These are phyloP conservation scores for Solenopsis fugax DNA, from an alignment of 1,140 invertebrate genomes.

Conservation along the genomic window DNA sequence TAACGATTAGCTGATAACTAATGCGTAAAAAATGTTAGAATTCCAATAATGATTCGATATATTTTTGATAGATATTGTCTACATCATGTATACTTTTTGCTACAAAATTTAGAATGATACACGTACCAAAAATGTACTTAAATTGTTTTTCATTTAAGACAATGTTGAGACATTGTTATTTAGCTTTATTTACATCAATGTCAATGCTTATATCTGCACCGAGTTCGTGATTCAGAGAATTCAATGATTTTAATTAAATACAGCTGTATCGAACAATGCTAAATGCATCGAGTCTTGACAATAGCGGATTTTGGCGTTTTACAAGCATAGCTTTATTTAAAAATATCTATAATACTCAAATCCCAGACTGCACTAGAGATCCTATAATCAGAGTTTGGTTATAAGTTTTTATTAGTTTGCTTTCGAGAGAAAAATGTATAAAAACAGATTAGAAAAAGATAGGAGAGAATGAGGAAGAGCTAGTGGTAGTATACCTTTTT, in stretches of 20 bases:
- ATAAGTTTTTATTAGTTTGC: no score
- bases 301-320: background rate
- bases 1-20: conserved; percentile 8
- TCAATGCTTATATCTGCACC: conserved; percentile 6
- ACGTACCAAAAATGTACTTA: background rate
- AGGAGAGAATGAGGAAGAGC: no score
- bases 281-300: background rate
- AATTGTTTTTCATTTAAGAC: background rate
- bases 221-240: background rate
- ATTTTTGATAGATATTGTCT: background rate
- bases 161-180: background rate
- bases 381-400: no score
- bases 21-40: background rate
- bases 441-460: no score
- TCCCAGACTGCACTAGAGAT: no score
- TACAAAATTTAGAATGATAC: background rate
- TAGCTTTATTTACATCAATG: background rate
- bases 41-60: background rate
- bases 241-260: conserved; percentile 2
- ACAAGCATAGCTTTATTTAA: background rate
- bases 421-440: no score
- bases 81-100: background rate
- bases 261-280: background rate
- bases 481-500: no score
- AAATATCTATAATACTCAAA: background rate